Conservation (phyloP, 2,888 invertebrate genomes). For the Maniola hyperantus region DNA sequence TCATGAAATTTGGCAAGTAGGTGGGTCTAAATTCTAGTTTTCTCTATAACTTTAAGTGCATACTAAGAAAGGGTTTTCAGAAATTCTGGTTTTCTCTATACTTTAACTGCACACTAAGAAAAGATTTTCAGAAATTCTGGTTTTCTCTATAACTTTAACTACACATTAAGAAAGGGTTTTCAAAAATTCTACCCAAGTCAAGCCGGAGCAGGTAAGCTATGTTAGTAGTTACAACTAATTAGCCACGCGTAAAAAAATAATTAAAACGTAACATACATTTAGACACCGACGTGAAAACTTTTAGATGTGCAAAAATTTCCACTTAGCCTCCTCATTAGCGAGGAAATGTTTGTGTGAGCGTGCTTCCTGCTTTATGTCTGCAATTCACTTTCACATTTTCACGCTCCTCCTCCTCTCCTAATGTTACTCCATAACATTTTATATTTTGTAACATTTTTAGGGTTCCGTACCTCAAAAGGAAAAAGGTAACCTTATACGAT, state of each 20-base stretch:
- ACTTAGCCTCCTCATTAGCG: constrained; percentile 47
- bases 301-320: constrained; percentile 45
- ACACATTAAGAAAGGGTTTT: no score
- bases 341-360: constrained; percentile 44
- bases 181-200: no score
- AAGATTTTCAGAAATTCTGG: no score
- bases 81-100: no score
- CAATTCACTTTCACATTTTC: constrained; percentile 45
- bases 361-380: constrained; percentile 45
- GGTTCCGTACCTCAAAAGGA: background rate
- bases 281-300: constrained; percentile 44
- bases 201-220: background rate
- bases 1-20: no score
- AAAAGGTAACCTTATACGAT: background rate
- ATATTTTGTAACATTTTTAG: constrained; percentile 43
- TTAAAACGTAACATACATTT: constrained; percentile 41
- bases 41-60: no score
- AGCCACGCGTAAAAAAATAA: constrained; percentile 8
- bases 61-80: no score
- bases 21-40: no score
- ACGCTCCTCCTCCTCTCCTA: constrained; percentile 21
- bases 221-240: constrained; percentile 1
- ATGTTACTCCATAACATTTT: constrained; percentile 15
- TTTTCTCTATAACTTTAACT: no score
- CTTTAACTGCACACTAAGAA: no score